Base-by-base conservation (phyloP, 2,113 vertebrate species). In the Hucho hucho region DNA sequence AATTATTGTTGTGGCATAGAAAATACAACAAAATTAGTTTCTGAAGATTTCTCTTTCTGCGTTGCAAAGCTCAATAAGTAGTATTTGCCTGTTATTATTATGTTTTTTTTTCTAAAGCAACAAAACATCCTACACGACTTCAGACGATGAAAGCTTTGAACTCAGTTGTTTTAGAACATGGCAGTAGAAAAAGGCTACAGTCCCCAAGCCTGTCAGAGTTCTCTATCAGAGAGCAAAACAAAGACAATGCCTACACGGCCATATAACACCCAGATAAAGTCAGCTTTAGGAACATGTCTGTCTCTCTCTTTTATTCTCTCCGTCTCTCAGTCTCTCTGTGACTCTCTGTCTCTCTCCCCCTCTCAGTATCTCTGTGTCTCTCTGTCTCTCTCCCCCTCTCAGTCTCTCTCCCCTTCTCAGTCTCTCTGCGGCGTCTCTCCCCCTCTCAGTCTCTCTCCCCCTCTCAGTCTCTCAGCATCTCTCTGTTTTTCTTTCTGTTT, bases 281-380 rank as follows among this genome's bases (percentile, higher is more conserved):
- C 53, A n/a, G 20, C 12, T 26, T 64, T 12, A 13, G 24, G 22
- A 64, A 26, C 63, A 1, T 64, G 12, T 28, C 25, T 28, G 4
- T 65, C 24, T 65, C 64, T 64, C 20, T 64, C 26, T 66, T 16
- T 32, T 20, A 14, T 18, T 66, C n/a, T n/a, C 9, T 37, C 32
- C 4, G 4, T 13, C 29, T 68, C 86, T 91, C 86, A 80, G 87
- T 90, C 89, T 85, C 83, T 77, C 47, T 32, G n/a, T 9, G 1
- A 13, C 24, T 56, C 47, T 71, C 18, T 12, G 26, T 53, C 37
- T 6, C 46, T 75, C 70, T 58, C 9, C 3, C 1, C 1, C 16
- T 68, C 85, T 91, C 86, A 81, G 87, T 90, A 89, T 85, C 83
- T 75, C 47, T 46, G 9, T 2, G 0, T n/a, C 22, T 28, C 46